A percentile compares a stretch with the other conserved stretches of the same genome.
phyloP scores from a whole-genome alignment of 2,797 vertebrate species.

The Echiichthys vipera region DNA sequence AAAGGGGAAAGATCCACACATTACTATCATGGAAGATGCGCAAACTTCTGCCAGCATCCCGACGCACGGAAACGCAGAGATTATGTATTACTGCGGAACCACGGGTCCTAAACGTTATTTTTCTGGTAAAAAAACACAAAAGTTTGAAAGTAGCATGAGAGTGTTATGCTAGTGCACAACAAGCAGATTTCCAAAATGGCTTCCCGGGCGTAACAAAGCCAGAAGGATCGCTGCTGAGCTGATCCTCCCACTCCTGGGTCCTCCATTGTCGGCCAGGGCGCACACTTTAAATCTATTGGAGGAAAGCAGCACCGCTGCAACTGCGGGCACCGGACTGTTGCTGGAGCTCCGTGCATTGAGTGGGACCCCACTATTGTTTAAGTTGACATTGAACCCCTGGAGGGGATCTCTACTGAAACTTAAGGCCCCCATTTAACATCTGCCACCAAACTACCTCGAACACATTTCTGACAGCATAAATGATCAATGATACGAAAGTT shows the following conservation, averaged over 20 bases:
- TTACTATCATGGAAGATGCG: slow-evolving; percentile 58
- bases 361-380: slow-evolving; percentile 28
- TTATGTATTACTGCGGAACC: background rate
- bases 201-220: slow-evolving; percentile 91
- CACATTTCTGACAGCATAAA: background rate
- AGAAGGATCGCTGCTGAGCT: slow-evolving; percentile 82
- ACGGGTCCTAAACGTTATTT: background rate
- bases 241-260: slow-evolving; percentile 83
- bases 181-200: slow-evolving; percentile 92
- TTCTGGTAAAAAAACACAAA: slow-evolving; percentile 30
- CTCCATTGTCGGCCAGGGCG: slow-evolving; percentile 77
- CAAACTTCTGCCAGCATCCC: slow-evolving; percentile 67
- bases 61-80: slow-evolving; percentile 21
- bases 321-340: slow-evolving; percentile 27
- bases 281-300: slow-evolving; percentile 85
- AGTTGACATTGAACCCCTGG: slow-evolving; percentile 5
- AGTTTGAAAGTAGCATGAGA: slow-evolving; percentile 76
- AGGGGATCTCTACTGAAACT: background rate
- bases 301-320: slow-evolving; percentile 51
- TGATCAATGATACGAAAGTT: background rate
- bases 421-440: background rate
- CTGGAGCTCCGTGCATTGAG: background rate
- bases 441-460: background rate
- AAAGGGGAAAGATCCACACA: slow-evolving; percentile 56
- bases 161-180: slow-evolving; percentile 76